Base-by-base conservation (phyloP, 2,797 vertebrate species). In the Clarias pachynema region DNA sequence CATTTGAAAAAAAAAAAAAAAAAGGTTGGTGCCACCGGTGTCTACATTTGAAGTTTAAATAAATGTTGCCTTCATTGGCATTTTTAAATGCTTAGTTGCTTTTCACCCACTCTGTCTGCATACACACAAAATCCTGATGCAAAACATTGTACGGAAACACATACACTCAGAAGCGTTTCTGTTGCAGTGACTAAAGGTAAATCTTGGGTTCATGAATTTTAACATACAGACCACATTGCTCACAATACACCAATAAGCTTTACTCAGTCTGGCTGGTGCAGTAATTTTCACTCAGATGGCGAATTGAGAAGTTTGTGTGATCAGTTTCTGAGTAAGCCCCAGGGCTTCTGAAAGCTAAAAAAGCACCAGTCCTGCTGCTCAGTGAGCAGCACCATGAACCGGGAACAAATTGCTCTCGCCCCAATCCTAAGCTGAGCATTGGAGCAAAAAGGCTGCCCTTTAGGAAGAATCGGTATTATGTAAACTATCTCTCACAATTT, bases 61-160 rank as follows among this genome's bases (percentile, higher is more conserved):
- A 49, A 49, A 12, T 49, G 44, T 49, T 9, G 44, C 1, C 44
- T 10, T 12, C 44, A 10, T 49, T 49, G 44, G 9, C 44, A 49
- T 49, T 49, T 49, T 49, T 49, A 49, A 14, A 14, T 49, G 44
- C 44, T 49, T 49, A 49, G 10, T 49, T 49, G 12, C 44, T 14
- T 53, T 53, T 53, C 49, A 79, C 29, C 73, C 40, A 75, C 79
- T 34, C 31, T 29, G 10, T 24, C 79, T 14, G 14, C 26, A n/a
- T 65, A 66, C 77, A 70, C 81, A 31, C 84, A 86, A 81, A 87
- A 85, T 83, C 88, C 86, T 82, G 57, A 83, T 65, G 63, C 78
- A 86, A 26, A 40, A 65, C 24, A 65, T 68, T 80, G 14, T 72
- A 56, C 59, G 62, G 65, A 79, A 57, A 66, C 72, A 24, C 73